phyloP scores from a whole-genome alignment of 2,888 invertebrate genomes.

The Caenorhabditis plicata region DNA sequence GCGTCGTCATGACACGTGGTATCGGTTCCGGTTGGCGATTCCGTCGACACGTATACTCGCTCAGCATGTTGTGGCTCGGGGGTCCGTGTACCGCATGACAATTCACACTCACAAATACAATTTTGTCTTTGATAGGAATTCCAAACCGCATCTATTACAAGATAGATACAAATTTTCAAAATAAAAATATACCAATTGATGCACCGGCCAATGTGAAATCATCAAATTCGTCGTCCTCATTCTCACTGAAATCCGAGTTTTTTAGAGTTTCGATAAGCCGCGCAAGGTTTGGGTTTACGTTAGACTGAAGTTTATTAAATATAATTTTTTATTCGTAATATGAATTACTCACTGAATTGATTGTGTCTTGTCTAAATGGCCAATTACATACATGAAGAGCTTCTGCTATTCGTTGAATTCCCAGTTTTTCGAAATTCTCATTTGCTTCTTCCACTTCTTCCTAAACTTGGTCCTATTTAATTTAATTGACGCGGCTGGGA shows the following conservation, averaged over 20 bases:
- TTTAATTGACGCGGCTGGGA: not conserved
- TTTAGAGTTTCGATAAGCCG: not conserved
- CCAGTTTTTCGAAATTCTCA: conserved; percentile 3
- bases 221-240: not conserved
- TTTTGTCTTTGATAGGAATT: too few relatives aligned
- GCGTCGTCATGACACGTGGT: conserved; percentile 8
- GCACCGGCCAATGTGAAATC: not conserved
- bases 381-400: conserved; percentile 12
- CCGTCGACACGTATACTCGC: conserved; percentile 18
- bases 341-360: not conserved
- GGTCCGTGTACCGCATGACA: not conserved
- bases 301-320: too few relatives aligned
- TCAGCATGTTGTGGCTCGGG: conserved; percentile 29
- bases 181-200: too few relatives aligned
- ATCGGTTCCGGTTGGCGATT: conserved; percentile 22
- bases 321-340: too few relatives aligned
- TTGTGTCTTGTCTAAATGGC: conserved; percentile 8
- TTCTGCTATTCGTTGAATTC: conserved; percentile 12
- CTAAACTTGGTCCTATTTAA: conserved; percentile 1
- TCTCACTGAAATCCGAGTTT: not conserved
- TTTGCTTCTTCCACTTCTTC: conserved; percentile 7
- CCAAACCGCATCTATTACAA: too few relatives aligned
- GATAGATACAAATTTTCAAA: too few relatives aligned
- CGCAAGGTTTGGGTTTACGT: too few relatives aligned
- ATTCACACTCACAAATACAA: not conserved